Evolutionary conservation across 2,113 vertebrate species (phyloP), one percentile per base, ranked within the genome.

Genomic region (Asarcornis scutulata): DNA sequence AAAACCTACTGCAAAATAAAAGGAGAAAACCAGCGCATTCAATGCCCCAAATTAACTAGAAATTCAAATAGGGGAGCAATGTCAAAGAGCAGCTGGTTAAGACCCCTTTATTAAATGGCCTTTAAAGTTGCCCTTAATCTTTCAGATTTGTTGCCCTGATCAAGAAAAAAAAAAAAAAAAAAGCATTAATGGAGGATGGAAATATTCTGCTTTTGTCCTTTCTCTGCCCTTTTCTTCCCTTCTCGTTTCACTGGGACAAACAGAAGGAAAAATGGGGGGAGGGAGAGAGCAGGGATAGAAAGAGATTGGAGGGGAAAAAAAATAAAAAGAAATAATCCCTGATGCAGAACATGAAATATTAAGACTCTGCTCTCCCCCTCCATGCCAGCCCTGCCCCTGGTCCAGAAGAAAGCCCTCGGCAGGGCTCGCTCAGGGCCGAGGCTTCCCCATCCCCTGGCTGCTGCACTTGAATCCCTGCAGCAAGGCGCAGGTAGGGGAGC

Each of bases 41-140:
- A 2, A 0, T 63, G 88, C 73, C 91, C 83, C 42, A 11, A 56
- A 79, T 42, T 64, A 72, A 16, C 64, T 38, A 55, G 77, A 72
- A 91, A 84, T 88, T 83, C 80, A 91, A 0, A 52, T 11, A 34
- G 68, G 46, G 76, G 69, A 95, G 74, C 66, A 81, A 92, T 69
- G 81, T 53, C 60, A 81, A 81, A 88, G 56, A 83, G 64, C 13
- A 2, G 80, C 83, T 94, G 94, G 85, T 93, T 75, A 92, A 91
- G 46, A 84, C 40, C 73, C 66, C 56, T 91, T 84, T 95, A 96
- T 82, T 95, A 86, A 88, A 91, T 8, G 63, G 88, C 52, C 92
- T 95, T 95, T 97, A 95, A 97, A 96, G 94, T 93, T 86, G 92
- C 94, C 92, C 95, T 97, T 96, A 97, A 96, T 95, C 95, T 95